These are phyloP conservation scores for Miichthys miiuy DNA, from an alignment of 2,797 vertebrate species.

Conservation along the genomic window DNA sequence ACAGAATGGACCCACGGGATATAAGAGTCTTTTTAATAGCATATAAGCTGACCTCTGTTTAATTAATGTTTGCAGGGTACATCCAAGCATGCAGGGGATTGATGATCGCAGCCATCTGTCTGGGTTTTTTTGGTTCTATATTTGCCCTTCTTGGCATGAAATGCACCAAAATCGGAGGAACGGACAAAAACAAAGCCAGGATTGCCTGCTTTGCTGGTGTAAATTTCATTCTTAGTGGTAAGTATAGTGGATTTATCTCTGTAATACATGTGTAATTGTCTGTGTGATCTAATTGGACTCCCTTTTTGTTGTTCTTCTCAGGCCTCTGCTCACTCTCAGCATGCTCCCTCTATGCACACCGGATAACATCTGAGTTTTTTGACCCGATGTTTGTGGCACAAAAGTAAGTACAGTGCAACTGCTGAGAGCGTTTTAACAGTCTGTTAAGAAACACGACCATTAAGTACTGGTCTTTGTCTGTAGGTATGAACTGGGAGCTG, in stretches of 20 bases:
- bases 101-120: conserved; percentile 93
- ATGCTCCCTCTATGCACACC: conserved; percentile 95
- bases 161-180: conserved; percentile 96
- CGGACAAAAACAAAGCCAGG: conserved; percentile 91
- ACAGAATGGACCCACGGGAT: neutral
- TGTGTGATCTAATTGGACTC: neutral
- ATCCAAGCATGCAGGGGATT: conserved; percentile 96
- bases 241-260: conserved; percentile 43
- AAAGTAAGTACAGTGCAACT: conserved; percentile 88
- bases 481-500: conserved; percentile 89
- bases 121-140: conserved; percentile 92
- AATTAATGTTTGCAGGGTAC: conserved; percentile 86
- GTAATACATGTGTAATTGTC: neutral
- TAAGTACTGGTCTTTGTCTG: conserved; percentile 9
- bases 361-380: conserved; percentile 96
- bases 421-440: neutral
- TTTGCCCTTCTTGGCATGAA: conserved; percentile 96
- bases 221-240: conserved; percentile 93
- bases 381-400: conserved; percentile 93
- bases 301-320: conserved; percentile 61
- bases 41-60: conserved; percentile 17
- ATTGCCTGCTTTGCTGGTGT: conserved; percentile 91
- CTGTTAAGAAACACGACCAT: neutral
- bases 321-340: conserved; percentile 93
- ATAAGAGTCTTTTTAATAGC: neutral